Base-by-base conservation (phyloP, 2,113 vertebrate genomes). In the Paraplagusia blochii region DNA sequence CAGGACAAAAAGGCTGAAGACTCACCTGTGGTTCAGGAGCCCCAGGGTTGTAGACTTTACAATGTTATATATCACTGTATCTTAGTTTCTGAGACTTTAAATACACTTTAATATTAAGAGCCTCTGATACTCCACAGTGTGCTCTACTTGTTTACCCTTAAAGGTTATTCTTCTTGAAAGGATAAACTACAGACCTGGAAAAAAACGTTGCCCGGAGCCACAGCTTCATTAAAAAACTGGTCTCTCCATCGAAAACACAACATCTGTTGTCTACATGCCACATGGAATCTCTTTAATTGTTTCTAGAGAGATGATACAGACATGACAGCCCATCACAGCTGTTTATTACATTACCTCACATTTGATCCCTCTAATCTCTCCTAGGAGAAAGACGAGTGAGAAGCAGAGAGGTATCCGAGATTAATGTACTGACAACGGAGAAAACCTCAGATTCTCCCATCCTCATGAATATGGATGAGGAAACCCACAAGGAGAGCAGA, bases 381-480 rank as follows among this genome's bases (percentile, higher is more conserved):
- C 66, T 12, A 60, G 53, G 62, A 79, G 66, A 76, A 40, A 59
- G 39, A 65, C 4, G 36, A 7, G 11, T 53, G 62, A 58, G 34
- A 12, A 38, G 63, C 58, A 58, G 62, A 35, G 62, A 63, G 39
- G 63, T 63, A 72, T 74, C 61, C 18, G 49, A 80, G 79, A 84
- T 82, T 68, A 87, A 85, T 83, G 69, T 36, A 83, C 74, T 82
- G 82, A 82, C 78, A 78, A 66, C 57, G 40, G 19, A 63, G 77
- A 66, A 76, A 66, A 65, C 40, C 54, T 72, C 10, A 61, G 66
- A 68, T 56, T 82, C 60, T 63, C 58, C 53, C 17, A 9, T 65
- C 63, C 63, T 81, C 76, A 74, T 88, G 67, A 82, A 88, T 88
- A 88, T 87, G 74, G 69, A 86, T 83, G 69, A 59, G 61, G 16